Evolutionary conservation across 2,797 vertebrate genomes (phyloP), one percentile per base, ranked within the genome.

Genomic region (Galago senegalensis): DNA sequence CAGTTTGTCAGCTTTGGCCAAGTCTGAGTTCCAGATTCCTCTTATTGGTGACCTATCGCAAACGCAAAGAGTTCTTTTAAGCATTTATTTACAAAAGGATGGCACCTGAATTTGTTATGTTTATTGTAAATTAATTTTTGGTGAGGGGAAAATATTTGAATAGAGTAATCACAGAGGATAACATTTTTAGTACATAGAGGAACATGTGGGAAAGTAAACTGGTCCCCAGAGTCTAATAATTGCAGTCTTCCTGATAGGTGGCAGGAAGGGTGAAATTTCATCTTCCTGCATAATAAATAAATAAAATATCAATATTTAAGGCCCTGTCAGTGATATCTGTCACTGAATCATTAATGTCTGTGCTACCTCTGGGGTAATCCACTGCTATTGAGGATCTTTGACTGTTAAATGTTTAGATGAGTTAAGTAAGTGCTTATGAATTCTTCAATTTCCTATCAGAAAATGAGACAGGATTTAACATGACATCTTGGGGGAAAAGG

Each of bases 251-350:
- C 63, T 95, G 89, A 96, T 91, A 93, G 89, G 94, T 94, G 65
- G n/a, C 91, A 98, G 79, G 69, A 94, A 93, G 77, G 73, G 90
- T 96, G 94, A 98, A 98, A 96, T 97, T 88, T 69, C 94, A 97
- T 95, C 92, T 98, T 98, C 37, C 83, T 97, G 53, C 31, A 95
- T 97, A 97, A 98, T 97, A 98, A 97, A 96, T 97, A 97, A 97
- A 98, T 94, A 97, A 89, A 96, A 96, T 96, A 96, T 98, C 93
- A 98, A 93, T 97, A 95, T 97, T 98, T 96, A 97, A 97, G 87
- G 65, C 88, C 72, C 40, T 43, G 40, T 97, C 94, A 87, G 40
- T 6, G 40, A 43, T 43, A 95, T 95, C 65, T 94, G 76, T 97
- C 94, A 92, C 58, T 76, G 61, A 97, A 93, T 87, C 83, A 93